Evolutionary conservation across 2,113 vertebrate species (phyloP), one percentile per base, ranked within the genome.

Genomic region (Andinoacara biseriatus): DNA sequence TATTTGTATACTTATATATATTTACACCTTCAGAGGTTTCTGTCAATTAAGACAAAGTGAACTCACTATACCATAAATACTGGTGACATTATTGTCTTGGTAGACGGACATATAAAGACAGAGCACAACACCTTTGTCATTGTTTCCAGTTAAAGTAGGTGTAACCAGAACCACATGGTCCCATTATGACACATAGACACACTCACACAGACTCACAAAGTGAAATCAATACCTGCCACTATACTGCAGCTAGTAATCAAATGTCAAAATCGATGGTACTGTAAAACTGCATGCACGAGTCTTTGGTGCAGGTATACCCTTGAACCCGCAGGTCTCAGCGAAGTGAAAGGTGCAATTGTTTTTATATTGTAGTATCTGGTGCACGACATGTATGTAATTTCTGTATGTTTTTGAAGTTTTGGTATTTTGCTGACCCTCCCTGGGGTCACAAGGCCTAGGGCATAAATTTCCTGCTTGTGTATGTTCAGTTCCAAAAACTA

Each of bases 251-350:
- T 69, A 22, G 0, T 5, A 49, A 49, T 29, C 5, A 69, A 69
- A 29, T 49, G 15, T 49, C 63, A 49, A 67, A 49, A 67, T 26
- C 0, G 0, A 52, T 22, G 9, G 35, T 38, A n/a, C n/a, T n/a
- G n/a, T n/a, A 33, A 69, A 65, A 22, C 4, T 13, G 31, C 33
- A 18, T 67, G 56, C 15, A 33, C 18, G 26, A n/a, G 20, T 7
- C 10, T 5, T 20, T 49, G 33, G 11, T 75, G 24, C 11, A 15
- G 77, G n/a, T 9, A 18, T 94, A 98, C 98, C 98, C 24, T 38
- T 67, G 38, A 67, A 67, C 14, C 15, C 2, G 69, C 97, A 97
- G 38, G 43, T 22, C 15, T 22, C 43, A 22, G 26, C 22, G 22
- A 29, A 18, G 15, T 49, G 15, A 7, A 69, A 69, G 22, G 5